These are phyloP conservation scores for Pyrocephalus nanus DNA, from an alignment of 2,797 vertebrate genomes.

Conservation along the genomic window DNA sequence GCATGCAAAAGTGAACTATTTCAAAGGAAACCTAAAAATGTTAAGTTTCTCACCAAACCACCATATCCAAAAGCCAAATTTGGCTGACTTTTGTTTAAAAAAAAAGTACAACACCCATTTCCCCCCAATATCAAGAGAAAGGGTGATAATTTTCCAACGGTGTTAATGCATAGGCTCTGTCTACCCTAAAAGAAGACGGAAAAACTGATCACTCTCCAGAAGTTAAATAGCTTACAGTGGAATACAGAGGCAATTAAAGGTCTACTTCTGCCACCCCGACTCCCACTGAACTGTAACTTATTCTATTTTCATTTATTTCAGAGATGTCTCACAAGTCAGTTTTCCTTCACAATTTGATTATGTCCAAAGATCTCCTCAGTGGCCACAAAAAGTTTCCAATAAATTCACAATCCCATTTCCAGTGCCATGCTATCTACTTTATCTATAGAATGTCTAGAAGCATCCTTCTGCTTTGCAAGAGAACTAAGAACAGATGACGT, in stretches of 20 bases:
- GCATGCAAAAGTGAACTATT: conserved; percentile 54
- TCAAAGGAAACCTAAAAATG: conserved; percentile 32
- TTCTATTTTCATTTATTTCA: not conserved
- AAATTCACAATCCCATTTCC: not conserved
- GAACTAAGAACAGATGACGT: not conserved
- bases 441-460: not conserved
- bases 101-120: not conserved
- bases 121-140: not conserved
- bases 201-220: not conserved
- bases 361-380: not conserved
- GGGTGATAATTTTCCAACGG: not conserved
- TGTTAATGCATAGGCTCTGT: not conserved
- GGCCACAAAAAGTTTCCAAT: not conserved
- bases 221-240: not conserved
- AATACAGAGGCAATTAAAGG: not conserved
- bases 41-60: conserved; percentile 7
- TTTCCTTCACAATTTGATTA: not conserved
- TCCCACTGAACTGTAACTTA: not conserved
- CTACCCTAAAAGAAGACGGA: not conserved
- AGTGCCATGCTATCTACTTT: not conserved
- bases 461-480: conserved; percentile 17
- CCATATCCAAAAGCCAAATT: not conserved
- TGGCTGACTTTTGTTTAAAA: not conserved
- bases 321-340: not conserved
- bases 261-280: not conserved